These are phyloP conservation scores for Ylistrum balloti DNA, from an alignment of 1,140 invertebrate genomes.

Conservation along the genomic window DNA sequence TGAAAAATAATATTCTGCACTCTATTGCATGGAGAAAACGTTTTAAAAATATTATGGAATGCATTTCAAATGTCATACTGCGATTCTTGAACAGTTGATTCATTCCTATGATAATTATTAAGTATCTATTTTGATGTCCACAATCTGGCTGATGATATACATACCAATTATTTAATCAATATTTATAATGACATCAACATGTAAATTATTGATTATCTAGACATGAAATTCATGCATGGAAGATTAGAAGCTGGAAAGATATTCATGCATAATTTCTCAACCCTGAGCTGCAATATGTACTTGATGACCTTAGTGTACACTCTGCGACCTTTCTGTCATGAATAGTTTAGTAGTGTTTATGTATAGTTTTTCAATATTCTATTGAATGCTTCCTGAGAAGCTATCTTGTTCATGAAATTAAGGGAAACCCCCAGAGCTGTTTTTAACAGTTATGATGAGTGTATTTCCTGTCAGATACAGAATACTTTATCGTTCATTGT, in stretches of 20 bases:
- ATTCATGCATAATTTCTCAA: neutral
- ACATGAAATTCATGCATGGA: neutral
- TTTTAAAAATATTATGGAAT: too few relatives aligned
- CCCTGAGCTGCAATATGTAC: neutral
- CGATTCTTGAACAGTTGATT: too few relatives aligned
- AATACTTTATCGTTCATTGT: neutral
- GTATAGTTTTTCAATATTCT: neutral
- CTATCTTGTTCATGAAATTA: too few relatives aligned
- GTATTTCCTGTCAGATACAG: neutral
- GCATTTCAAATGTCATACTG: too few relatives aligned
- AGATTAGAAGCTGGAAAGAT: neutral
- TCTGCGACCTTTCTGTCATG: neutral
- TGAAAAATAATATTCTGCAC: too few relatives aligned
- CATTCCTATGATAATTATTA: too few relatives aligned
- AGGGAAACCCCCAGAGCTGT: neutral
- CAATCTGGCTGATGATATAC: too few relatives aligned
- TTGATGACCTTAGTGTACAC: neutral
- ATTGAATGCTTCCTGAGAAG: neutral
- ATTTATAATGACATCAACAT: neutral
- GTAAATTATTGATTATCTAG: neutral
- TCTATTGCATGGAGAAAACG: too few relatives aligned
- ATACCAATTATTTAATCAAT: too few relatives aligned
- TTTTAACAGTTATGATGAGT: too few relatives aligned
- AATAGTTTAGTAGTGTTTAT: constrained; percentile 4
- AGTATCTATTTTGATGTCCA: too few relatives aligned